Percentiles rank a stretch among this genome's conserved stretches.
Evolutionary conservation across 1,140 invertebrate genomes (phyloP).

Genomic region (Homarus americanus): DNA sequence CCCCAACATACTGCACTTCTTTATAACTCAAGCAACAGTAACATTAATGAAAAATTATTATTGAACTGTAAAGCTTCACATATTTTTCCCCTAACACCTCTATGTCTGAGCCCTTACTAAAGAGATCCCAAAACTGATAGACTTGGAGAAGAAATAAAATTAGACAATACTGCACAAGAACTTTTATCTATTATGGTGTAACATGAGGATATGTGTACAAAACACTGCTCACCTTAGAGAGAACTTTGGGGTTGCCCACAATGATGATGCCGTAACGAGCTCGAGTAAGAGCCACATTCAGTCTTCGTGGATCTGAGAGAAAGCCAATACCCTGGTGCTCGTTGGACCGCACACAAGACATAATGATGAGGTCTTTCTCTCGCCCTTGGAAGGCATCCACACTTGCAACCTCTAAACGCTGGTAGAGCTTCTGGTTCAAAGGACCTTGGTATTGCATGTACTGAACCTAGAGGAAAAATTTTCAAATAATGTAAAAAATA

Average conservation of each 20-base stretch:
- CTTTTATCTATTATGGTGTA: too few relatives aligned
- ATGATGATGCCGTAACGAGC: slow-evolving; percentile 98
- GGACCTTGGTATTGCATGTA: slow-evolving; percentile 99
- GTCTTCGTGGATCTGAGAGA: slow-evolving; percentile 96
- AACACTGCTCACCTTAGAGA: slow-evolving; percentile 85
- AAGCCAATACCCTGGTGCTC: slow-evolving; percentile 96
- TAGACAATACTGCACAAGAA: too few relatives aligned
- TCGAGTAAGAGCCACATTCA: slow-evolving; percentile 98
- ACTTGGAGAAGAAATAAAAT: too few relatives aligned
- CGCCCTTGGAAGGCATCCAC: slow-evolving; percentile 98
- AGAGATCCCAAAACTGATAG: too few relatives aligned
- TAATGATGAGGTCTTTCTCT: slow-evolving; percentile 99
- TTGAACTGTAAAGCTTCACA: too few relatives aligned
- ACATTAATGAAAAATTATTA: too few relatives aligned
- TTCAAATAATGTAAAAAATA: neutral
- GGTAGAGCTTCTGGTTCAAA: slow-evolving; percentile 96
- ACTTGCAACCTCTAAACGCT: slow-evolving; percentile 99
- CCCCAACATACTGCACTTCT: too few relatives aligned
- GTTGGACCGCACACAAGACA: slow-evolving; percentile 93
- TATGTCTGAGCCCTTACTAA: too few relatives aligned
- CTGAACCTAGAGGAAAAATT: slow-evolving; percentile 79
- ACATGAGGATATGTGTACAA: too few relatives aligned
- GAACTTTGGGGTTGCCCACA: slow-evolving; percentile 98
- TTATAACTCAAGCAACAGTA: too few relatives aligned
- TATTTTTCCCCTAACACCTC: too few relatives aligned